Evolutionary conservation across 2,113 vertebrate species (phyloP).

Genomic region (Lutjanus erythropterus): DNA sequence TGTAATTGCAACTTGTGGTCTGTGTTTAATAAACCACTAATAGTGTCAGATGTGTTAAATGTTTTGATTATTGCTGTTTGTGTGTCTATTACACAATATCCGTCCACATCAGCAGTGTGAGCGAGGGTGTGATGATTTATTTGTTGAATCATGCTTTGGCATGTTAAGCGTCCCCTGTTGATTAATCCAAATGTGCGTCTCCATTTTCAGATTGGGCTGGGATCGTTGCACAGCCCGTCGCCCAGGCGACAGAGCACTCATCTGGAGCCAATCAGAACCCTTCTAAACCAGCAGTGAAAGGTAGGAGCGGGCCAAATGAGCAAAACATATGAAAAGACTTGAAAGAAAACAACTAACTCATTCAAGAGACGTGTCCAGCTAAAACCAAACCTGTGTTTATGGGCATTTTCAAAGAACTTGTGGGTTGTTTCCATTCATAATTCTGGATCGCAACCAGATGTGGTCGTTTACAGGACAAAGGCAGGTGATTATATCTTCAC

Average conservation of each 20-base stretch:
- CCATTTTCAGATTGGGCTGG: slow-evolving; percentile 87
- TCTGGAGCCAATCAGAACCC: slow-evolving; percentile 78
- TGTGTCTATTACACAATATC: slow-evolving; percentile 7
- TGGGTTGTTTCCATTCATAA: slow-evolving; percentile 29
- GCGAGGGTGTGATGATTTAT: slow-evolving; percentile 12
- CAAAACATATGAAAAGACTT: slow-evolving; percentile 30
- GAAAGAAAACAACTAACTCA: background rate
- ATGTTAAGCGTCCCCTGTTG: background rate
- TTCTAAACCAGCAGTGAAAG: slow-evolving; percentile 78
- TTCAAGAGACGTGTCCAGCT: slow-evolving; percentile 15
- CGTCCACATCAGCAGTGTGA: slow-evolving; percentile 8
- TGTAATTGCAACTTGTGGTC: background rate
- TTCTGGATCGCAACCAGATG: slow-evolving; percentile 4
- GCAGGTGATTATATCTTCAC: background rate
- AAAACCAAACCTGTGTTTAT: slow-evolving; percentile 28
- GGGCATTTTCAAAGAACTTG: background rate
- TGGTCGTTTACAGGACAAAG: background rate
- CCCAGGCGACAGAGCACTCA: slow-evolving; percentile 79
- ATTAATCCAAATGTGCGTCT: slow-evolving; percentile 51
- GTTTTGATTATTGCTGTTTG: slow-evolving; percentile 15
- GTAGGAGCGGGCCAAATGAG: slow-evolving; percentile 66
- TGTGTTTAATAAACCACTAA: background rate
- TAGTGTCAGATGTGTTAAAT: background rate
- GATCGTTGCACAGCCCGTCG: slow-evolving; percentile 60
- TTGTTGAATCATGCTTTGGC: slow-evolving; percentile 36